Evolutionary conservation across 2,888 invertebrate species (phyloP).

Genomic region (Mesopsocus fuscifrons): DNA sequence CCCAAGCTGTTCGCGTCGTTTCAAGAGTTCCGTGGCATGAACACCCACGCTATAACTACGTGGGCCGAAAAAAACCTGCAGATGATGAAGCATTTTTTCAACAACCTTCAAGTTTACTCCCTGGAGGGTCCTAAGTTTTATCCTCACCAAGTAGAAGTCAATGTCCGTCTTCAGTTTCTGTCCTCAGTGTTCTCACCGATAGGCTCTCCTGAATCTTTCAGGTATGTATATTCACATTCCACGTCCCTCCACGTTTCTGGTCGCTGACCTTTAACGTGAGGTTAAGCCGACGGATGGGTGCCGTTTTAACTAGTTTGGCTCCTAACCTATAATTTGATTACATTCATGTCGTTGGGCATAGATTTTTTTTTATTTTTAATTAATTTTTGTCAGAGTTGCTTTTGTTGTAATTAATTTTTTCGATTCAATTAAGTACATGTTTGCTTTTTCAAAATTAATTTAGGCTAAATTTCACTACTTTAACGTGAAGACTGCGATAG

Average conservation of each 20-base stretch:
- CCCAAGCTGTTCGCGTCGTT: conserved; percentile 84
- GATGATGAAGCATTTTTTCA: conserved; percentile 86
- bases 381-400: no score
- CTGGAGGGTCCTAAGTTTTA: conserved; percentile 27
- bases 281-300: no score
- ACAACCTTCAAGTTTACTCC: conserved; percentile 61
- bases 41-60: conserved; percentile 70
- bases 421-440: no score
- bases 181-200: conserved; percentile 80
- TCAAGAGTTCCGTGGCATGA: conserved; percentile 70
- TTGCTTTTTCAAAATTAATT: no score
- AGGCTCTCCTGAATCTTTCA: conserved; percentile 76
- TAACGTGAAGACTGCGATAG: no score
- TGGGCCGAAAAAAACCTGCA: conserved; percentile 86
- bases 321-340: no score
- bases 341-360: no score
- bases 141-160: conserved; percentile 72
- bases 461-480: no score
- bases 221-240: conserved; percentile 27
- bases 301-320: no score
- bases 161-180: conserved; percentile 77
- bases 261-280: neutral
- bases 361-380: no score
- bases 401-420: no score
- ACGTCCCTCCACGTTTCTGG: neutral